phyloP scores from a whole-genome alignment of 2,797 vertebrate genomes.

The Pangasius larnaudii region DNA sequence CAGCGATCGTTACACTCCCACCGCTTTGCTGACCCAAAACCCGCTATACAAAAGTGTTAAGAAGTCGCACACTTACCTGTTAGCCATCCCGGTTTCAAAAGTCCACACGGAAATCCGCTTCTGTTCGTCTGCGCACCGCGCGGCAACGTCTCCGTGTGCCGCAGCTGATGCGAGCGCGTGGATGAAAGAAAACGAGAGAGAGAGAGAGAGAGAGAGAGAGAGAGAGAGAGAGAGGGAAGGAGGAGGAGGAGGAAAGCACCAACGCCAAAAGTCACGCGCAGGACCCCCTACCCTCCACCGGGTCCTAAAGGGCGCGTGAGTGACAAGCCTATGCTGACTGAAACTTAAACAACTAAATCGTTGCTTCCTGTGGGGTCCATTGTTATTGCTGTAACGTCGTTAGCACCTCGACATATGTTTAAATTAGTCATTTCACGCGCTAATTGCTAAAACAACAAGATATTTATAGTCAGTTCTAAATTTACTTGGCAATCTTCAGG shows the following conservation, averaged over 20 bases:
- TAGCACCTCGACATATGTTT: background rate
- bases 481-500: background rate
- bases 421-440: too few species aligned
- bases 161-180: slow-evolving; percentile 74
- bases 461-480: background rate
- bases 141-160: slow-evolving; percentile 28
- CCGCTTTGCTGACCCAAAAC: background rate
- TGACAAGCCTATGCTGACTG: background rate
- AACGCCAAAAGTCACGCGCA: slow-evolving; percentile 22
- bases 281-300: slow-evolving; percentile 50
- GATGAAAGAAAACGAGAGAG: slow-evolving; percentile 1
- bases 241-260: slow-evolving; percentile 48
- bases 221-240: slow-evolving; percentile 41
- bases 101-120: slow-evolving; percentile 61
- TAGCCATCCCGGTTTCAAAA: slow-evolving; percentile 65
- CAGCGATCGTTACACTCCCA: slow-evolving; percentile 8
- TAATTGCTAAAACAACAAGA: background rate
- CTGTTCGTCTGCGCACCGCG: background rate
- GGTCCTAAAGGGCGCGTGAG: slow-evolving; percentile 69
- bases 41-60: too few species aligned
- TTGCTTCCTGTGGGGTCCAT: background rate
- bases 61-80: slow-evolving; percentile 65
- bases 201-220: slow-evolving; percentile 34
- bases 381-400: background rate
- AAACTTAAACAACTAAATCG: background rate